phyloP scores from a whole-genome alignment of 2,888 invertebrate species.

The Cerastis leucographa region DNA sequence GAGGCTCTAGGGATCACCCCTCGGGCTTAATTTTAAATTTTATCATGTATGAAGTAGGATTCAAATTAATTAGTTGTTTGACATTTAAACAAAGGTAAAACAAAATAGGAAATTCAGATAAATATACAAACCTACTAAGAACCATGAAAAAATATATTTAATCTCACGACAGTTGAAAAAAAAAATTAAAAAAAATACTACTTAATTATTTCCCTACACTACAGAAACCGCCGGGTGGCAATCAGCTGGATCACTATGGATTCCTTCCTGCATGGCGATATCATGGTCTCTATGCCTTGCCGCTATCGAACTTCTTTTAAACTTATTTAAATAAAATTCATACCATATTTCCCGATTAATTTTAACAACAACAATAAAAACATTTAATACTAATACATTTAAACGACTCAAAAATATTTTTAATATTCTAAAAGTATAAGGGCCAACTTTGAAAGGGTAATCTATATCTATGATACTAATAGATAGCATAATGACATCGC shows the following conservation, averaged over 20 bases:
- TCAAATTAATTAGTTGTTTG: too few species aligned
- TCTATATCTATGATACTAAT: not conserved
- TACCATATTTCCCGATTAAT: constrained; percentile 14
- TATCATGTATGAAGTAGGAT: too few species aligned
- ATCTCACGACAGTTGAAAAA: too few species aligned
- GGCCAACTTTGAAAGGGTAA: not conserved
- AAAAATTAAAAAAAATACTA: too few species aligned
- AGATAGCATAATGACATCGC: not conserved
- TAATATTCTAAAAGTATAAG: not conserved
- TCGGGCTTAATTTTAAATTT: too few species aligned
- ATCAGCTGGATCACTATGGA: not conserved
- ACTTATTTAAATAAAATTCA: not conserved
- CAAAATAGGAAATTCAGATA: too few species aligned
- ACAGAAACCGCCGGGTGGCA: not conserved
- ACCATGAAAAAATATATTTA: too few species aligned
- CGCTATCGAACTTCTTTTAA: not conserved
- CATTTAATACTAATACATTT: constrained; percentile 1
- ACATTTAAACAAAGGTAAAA: too few species aligned
- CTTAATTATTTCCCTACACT: not conserved
- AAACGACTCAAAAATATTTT: not conserved
- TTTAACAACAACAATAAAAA: constrained; percentile 1
- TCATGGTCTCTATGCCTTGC: not conserved
- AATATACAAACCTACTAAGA: too few species aligned
- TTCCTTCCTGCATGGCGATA: not conserved
- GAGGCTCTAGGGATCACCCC: too few species aligned